These are phyloP conservation scores for Phalangium opilio DNA, from an alignment of 2,888 invertebrate species.

Conservation along the genomic window DNA sequence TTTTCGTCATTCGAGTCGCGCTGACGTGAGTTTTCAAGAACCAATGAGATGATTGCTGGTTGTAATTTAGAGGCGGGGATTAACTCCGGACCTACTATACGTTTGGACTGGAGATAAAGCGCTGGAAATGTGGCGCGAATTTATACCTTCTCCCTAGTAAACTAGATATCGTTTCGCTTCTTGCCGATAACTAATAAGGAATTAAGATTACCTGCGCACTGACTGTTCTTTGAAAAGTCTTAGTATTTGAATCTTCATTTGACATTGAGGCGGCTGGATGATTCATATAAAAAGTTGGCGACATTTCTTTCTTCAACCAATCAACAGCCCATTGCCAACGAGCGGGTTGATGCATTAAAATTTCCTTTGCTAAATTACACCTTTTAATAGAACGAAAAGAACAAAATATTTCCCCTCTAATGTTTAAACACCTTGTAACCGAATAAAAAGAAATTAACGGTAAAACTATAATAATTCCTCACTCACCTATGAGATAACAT, in stretches of 20 bases:
- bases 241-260: constrained; percentile 34
- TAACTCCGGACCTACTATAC: too few relatives aligned
- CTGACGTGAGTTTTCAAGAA: too few relatives aligned
- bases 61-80: too few relatives aligned
- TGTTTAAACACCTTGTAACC: not conserved
- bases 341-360: constrained; percentile 29
- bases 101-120: too few relatives aligned
- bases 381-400: constrained; percentile 9
- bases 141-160: too few relatives aligned
- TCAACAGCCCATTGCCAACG: constrained; percentile 38
- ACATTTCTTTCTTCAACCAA: constrained; percentile 36
- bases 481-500: constrained; percentile 30
- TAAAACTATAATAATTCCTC: not conserved
- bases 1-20: too few relatives aligned
- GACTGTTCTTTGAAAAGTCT: constrained; percentile 35
- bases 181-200: too few relatives aligned
- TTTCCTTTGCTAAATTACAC: constrained; percentile 30
- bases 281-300: constrained; percentile 11
- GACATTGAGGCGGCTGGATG: constrained; percentile 7
- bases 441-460: not conserved
- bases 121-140: too few relatives aligned
- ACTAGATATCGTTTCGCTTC: too few relatives aligned
- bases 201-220: constrained; percentile 37
- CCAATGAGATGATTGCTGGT: too few relatives aligned
- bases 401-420: too few relatives aligned